These are phyloP conservation scores for Alectura lathami DNA, from an alignment of 2,113 vertebrate genomes.

Conservation along the genomic window DNA sequence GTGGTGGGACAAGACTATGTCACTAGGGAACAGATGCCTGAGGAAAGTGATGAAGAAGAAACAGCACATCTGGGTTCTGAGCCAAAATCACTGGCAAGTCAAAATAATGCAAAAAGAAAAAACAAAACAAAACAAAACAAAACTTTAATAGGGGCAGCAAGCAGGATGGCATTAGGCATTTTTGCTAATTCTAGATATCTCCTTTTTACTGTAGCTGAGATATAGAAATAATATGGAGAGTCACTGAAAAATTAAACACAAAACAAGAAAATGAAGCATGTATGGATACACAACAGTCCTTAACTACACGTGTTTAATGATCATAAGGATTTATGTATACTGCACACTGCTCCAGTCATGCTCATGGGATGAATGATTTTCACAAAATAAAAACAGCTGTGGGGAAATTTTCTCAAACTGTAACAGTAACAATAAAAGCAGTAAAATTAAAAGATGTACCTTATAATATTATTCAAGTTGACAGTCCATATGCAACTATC, in stretches of 20 bases:
- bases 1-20: not conserved
- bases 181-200: not conserved
- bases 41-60: not conserved
- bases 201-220: conserved; percentile 40
- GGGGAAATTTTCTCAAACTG: conserved; percentile 73
- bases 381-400: conserved; percentile 79
- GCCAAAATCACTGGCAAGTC: not conserved
- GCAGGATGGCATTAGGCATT: not conserved
- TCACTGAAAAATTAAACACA: conserved; percentile 67
- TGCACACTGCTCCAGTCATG: conserved; percentile 65
- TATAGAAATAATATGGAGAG: conserved; percentile 53
- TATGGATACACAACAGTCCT: conserved; percentile 66
- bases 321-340: conserved; percentile 75
- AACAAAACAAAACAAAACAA: not conserved
- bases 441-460: conserved; percentile 78
- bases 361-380: conserved; percentile 78
- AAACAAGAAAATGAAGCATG: conserved; percentile 55
- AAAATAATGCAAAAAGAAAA: not conserved
- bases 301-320: conserved; percentile 80
- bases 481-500: conserved; percentile 55
- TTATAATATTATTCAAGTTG: conserved; percentile 72
- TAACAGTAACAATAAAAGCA: conserved; percentile 77
- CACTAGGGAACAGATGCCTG: not conserved
- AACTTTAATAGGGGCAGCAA: not conserved
- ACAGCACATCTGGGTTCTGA: not conserved